Percentiles rank a stretch among this genome's conserved stretches.
Evolutionary conservation across 2,113 vertebrate genomes (phyloP).

Genomic region (Actenoides lindsayi): DNA sequence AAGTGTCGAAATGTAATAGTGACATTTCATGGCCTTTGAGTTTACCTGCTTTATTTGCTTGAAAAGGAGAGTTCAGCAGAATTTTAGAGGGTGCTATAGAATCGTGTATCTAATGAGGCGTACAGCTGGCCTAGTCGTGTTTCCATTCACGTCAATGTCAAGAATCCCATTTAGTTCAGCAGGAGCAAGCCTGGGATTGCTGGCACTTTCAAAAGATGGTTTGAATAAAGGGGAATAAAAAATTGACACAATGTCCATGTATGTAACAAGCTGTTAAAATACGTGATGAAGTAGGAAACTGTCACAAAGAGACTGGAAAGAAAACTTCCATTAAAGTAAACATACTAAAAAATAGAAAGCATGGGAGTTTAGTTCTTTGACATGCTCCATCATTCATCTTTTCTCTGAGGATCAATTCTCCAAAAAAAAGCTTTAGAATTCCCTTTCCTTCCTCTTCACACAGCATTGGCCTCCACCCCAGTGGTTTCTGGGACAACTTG

Average conservation of each 20-base stretch:
- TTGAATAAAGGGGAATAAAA: constrained; percentile 16
- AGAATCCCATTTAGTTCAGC: constrained; percentile 20
- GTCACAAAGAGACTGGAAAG: background rate
- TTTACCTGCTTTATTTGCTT: constrained; percentile 74
- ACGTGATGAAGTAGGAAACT: background rate
- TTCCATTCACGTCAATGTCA: constrained; percentile 49
- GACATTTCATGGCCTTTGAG: constrained; percentile 66
- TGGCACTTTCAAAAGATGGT: background rate
- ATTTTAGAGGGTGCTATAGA: constrained; percentile 66
- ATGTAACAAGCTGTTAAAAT: constrained; percentile 32
- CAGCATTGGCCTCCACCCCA: background rate
- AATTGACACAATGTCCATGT: background rate
- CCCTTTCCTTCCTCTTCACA: background rate
- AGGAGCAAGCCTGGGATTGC: background rate
- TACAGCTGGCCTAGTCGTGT: background rate
- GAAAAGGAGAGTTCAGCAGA: constrained; percentile 75
- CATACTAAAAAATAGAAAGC: background rate
- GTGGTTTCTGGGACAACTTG: constrained; percentile 18
- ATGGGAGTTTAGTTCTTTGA: background rate
- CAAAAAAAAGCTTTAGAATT: background rate
- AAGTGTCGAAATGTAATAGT: constrained; percentile 65
- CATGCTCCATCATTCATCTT: background rate
- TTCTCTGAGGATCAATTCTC: background rate
- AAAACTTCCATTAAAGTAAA: background rate
- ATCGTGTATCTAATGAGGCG: constrained; percentile 37